Evolutionary conservation across 1,140 invertebrate species (phyloP), one percentile per base, ranked within the genome.

Genomic region (Leptinotarsa lineolata): DNA sequence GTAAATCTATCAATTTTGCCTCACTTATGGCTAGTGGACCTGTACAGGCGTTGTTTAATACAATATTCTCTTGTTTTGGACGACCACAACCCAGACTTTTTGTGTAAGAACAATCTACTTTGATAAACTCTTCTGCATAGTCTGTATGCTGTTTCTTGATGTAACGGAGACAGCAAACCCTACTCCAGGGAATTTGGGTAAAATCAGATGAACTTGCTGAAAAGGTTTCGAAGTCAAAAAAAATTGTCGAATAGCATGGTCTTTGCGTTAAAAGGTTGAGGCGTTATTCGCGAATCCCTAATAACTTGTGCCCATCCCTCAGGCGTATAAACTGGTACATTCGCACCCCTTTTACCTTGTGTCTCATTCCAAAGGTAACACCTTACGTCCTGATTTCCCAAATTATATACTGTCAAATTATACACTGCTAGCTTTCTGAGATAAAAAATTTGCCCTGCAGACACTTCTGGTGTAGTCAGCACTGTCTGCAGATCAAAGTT

Each of bases 361-460:
- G 70, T 75, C 39, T 75, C 70, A 69, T 72, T 66, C 74, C 74
- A 75, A 15, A 46, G 16, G 39, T 68, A 75, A 30, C 74, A 75
- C 15, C 39, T 65, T 20, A 75, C 67, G 48, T 75, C 45, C 39
- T n/a, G n/a, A n/a, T n/a, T n/a, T n/a, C n/a, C n/a, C n/a, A n/a
- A n/a, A n/a, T n/a, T n/a, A n/a, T n/a, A 84, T 46, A 84, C 72
- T 6, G 85, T 88, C 21, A 85, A 85, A 79, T 87, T 87, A 64
- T 84, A 85, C n/a, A 83, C 76, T 54, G 80, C 77, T 39, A 88
- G 67, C 73, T 86, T 87, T 22, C 79, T 80, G 72, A 82, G 83
- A 74, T 85, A 86, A 70, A 81, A 85, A 70, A 85, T 84, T 22
- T 72, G 74, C 66, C 79, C 81, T 61, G 80, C 76, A 20, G 85